phyloP scores from a whole-genome alignment of 2,113 vertebrate genomes.

The Notarius lentiginosus region DNA sequence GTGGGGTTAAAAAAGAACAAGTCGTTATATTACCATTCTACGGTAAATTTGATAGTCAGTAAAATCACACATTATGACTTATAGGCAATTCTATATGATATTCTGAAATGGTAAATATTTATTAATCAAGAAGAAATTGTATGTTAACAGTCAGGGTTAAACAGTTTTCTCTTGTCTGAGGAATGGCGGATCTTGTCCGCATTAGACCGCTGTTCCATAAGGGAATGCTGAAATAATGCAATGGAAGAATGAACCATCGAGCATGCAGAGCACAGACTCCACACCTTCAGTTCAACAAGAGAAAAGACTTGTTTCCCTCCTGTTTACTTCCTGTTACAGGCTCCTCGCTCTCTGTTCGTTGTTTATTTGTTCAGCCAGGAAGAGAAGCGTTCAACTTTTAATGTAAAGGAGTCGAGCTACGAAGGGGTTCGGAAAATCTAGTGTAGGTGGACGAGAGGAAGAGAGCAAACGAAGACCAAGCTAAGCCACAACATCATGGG shows the following conservation, averaged over 20 bases:
- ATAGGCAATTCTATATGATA: neutral
- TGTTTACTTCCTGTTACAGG: constrained; percentile 39
- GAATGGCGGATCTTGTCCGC: neutral
- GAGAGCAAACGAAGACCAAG: constrained; percentile 35
- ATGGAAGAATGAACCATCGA: constrained; percentile 66
- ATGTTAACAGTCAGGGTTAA: constrained; percentile 41
- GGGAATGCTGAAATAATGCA: constrained; percentile 65
- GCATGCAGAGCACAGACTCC: constrained; percentile 69
- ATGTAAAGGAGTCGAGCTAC: constrained; percentile 52
- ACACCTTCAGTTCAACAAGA: constrained; percentile 65
- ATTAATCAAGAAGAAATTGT: constrained; percentile 5
- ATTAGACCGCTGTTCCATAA: constrained; percentile 62
- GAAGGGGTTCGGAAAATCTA: neutral
- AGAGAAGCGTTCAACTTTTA: constrained; percentile 61
- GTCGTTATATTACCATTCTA: constrained; percentile 64
- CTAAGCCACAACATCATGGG: constrained; percentile 44
- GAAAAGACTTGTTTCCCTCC: constrained; percentile 67
- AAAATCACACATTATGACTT: neutral
- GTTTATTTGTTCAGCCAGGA: constrained; percentile 44
- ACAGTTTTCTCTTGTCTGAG: neutral
- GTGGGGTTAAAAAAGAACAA: constrained; percentile 74
- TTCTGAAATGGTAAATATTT: constrained; percentile 34
- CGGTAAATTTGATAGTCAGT: neutral
- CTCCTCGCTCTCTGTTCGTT: constrained; percentile 31
- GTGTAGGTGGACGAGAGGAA: constrained; percentile 25